These are phyloP conservation scores for Romanogobio albipinnatus DNA, from an alignment of 2,113 vertebrate genomes.

Conservation along the genomic window DNA sequence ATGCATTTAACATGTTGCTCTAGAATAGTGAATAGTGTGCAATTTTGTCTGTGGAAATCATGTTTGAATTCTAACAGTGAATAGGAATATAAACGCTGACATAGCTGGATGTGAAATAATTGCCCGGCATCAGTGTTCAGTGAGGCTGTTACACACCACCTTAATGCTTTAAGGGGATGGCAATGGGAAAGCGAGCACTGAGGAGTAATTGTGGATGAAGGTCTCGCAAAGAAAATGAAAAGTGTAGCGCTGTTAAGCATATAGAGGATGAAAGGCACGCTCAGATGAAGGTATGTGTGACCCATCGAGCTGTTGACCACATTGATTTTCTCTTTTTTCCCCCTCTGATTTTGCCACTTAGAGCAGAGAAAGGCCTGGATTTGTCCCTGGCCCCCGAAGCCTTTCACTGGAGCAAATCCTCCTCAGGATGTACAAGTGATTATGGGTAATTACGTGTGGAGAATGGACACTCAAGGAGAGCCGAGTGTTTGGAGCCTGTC, in stretches of 20 bases:
- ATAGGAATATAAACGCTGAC: not conserved
- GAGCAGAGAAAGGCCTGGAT: constrained; percentile 17
- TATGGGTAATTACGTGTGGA: constrained; percentile 51
- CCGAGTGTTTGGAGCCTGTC: constrained; percentile 7
- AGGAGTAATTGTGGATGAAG: constrained; percentile 15
- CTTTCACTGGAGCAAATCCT: constrained; percentile 40
- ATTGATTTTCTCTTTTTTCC: constrained; percentile 32
- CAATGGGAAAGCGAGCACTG: not conserved
- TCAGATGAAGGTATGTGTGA: constrained; percentile 6
- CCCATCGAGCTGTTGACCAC: constrained; percentile 45
- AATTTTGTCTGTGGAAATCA: not conserved
- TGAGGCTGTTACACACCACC: not conserved
- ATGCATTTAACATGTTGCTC: not conserved
- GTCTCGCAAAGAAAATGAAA: not conserved
- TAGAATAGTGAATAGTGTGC: not conserved
- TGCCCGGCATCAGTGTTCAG: not conserved
- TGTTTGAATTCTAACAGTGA: not conserved
- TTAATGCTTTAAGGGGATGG: not conserved
- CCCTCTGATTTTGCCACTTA: constrained; percentile 29
- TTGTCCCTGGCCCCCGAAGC: constrained; percentile 19
- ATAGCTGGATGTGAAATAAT: not conserved
- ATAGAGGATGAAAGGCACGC: not conserved
- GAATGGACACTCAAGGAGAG: constrained; percentile 34
- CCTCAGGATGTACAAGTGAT: constrained; percentile 50
- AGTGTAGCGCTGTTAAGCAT: not conserved